Percentiles rank a stretch among this genome's conserved stretches.
Evolutionary conservation across 2,113 vertebrate species (phyloP).

Genomic region (Epinephelus lanceolatus): DNA sequence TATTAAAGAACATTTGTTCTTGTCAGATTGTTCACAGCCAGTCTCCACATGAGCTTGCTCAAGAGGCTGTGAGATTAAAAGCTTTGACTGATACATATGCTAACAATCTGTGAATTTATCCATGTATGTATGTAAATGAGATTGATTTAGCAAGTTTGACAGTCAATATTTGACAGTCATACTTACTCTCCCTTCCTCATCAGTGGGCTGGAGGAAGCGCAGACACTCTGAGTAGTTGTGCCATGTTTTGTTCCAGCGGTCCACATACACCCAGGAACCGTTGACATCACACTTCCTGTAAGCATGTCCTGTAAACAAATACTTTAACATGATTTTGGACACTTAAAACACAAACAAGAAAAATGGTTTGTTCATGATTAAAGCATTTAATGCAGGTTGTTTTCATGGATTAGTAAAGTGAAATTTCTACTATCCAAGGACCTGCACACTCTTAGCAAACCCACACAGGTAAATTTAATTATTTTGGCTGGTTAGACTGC

Average conservation of each 20-base stretch:
- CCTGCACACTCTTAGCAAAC: background rate
- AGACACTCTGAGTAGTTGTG: conserved; percentile 92
- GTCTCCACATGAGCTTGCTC: too few species aligned
- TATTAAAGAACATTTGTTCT: background rate
- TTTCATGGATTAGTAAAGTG: background rate
- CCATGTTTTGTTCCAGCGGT: conserved; percentile 89
- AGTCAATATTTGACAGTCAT: background rate
- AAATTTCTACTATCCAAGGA: background rate
- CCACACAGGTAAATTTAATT: too few species aligned
- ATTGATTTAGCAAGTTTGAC: background rate
- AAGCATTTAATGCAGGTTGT: background rate
- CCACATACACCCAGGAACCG: conserved; percentile 88
- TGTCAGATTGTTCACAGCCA: background rate
- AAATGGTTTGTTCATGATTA: background rate
- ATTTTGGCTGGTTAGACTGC: background rate
- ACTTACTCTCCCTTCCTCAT: conserved; percentile 77
- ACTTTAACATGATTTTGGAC: background rate
- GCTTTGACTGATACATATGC: too few species aligned
- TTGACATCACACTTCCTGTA: conserved; percentile 89
- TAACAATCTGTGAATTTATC: background rate
- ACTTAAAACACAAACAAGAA: background rate
- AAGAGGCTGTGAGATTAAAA: too few species aligned
- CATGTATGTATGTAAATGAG: background rate
- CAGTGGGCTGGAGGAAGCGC: conserved; percentile 83
- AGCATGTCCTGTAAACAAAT: conserved; percentile 80